A percentile compares a stretch with the other conserved stretches of the same genome.
Evolutionary conservation across 2,797 vertebrate species (phyloP).

Genomic region (Gymnocypris eckloni): DNA sequence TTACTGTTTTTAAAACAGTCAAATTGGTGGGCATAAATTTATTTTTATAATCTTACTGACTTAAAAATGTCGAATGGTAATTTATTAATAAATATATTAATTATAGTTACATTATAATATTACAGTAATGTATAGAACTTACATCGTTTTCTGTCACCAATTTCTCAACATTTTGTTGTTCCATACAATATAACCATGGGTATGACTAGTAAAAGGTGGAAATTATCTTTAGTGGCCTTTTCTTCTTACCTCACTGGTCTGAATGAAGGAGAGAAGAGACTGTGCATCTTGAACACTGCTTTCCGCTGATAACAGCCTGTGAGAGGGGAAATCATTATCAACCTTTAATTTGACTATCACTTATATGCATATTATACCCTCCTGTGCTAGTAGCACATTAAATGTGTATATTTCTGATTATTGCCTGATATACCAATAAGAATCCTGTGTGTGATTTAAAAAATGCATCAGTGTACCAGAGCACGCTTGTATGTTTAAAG

Average conservation of each 20-base stretch:
- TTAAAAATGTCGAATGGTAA: too few species aligned
- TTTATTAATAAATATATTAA: too few species aligned
- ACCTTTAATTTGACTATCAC: not conserved
- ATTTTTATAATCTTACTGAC: too few species aligned
- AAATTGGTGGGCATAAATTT: not conserved
- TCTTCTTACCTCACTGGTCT: conserved; percentile 76
- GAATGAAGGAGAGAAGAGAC: conserved; percentile 78
- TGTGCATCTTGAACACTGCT: conserved; percentile 80
- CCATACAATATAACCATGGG: not conserved
- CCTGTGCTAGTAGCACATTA: not conserved
- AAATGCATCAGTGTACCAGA: not conserved
- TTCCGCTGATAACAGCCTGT: conserved; percentile 78
- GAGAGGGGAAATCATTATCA: not conserved
- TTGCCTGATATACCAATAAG: not conserved
- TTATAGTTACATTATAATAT: too few species aligned
- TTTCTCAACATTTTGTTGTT: not conserved
- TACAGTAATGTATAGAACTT: too few species aligned
- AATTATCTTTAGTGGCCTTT: not conserved
- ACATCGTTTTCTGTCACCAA: not conserved
- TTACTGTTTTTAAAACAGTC: not conserved
- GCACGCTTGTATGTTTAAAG: not conserved
- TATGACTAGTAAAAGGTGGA: not conserved
- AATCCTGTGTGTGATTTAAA: not conserved
- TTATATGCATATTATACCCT: not conserved
- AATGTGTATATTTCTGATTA: not conserved